Evolutionary conservation across 2,888 invertebrate genomes (phyloP).

Genomic region (Pristionchus japonicus): DNA sequence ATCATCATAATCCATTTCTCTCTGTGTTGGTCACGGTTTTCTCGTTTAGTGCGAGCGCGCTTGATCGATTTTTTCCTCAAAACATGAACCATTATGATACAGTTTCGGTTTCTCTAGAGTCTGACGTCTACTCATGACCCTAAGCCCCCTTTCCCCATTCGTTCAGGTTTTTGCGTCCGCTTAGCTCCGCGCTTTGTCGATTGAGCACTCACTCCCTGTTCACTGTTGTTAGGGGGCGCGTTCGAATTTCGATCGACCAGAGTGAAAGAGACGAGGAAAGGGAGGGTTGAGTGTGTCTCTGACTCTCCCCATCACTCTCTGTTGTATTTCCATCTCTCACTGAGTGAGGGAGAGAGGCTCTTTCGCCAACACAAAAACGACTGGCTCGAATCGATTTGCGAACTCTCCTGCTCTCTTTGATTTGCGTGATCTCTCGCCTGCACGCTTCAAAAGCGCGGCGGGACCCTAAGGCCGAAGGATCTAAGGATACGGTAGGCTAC

Average conservation of each 20-base stretch:
- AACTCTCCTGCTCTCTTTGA: neutral
- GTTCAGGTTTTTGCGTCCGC: no score
- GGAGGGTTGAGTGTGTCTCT: neutral
- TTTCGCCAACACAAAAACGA: neutral
- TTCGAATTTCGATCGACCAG: conserved; percentile 28
- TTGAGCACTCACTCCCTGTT: neutral
- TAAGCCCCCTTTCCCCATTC: no score
- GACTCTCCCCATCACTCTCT: neutral
- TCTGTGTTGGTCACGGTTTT: neutral
- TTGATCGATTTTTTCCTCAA: no score
- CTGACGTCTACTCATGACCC: no score
- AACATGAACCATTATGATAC: no score
- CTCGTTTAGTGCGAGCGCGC: neutral
- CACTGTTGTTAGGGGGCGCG: neutral
- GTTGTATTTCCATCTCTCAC: neutral
- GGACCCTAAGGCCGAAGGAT: neutral
- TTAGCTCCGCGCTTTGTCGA: conserved; percentile 33
- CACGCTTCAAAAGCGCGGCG: neutral
- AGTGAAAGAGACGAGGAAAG: neutral
- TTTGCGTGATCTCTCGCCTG: neutral
- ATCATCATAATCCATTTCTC: neutral
- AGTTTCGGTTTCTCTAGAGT: no score
- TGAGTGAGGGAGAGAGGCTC: conserved; percentile 4
- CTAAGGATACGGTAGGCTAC: neutral
- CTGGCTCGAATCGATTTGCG: conserved; percentile 32